phyloP scores from a whole-genome alignment of 2,113 vertebrate genomes.

The Nestor notabilis region DNA sequence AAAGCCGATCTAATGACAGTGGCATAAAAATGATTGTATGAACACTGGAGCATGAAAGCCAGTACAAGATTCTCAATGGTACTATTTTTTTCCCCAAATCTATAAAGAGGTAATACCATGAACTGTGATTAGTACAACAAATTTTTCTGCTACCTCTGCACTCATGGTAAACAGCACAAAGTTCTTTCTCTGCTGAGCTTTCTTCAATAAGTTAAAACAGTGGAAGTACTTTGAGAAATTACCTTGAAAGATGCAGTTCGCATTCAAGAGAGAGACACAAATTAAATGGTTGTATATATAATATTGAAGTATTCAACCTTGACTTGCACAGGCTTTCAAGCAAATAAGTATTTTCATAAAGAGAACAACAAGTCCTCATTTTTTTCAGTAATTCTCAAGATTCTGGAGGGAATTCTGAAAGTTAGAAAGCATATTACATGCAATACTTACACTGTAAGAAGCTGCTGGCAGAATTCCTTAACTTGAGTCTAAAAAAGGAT shows the following conservation, averaged over 20 bases:
- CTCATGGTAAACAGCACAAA: not conserved
- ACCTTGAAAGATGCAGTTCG: not conserved
- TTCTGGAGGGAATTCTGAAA: not conserved
- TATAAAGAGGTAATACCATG: not conserved
- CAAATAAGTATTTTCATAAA: not conserved
- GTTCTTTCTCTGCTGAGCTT: not conserved
- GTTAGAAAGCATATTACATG: not conserved
- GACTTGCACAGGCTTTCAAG: not conserved
- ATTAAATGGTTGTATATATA: not conserved
- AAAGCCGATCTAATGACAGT: not conserved
- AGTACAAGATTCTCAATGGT: not conserved
- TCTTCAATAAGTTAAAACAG: not conserved
- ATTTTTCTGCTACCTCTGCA: not conserved
- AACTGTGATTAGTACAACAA: not conserved
- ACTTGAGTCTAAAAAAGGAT: not conserved
- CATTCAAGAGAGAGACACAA: not conserved
- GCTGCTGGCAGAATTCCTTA: not conserved
- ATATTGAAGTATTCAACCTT: not conserved
- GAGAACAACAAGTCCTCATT: not conserved
- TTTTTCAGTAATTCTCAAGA: not conserved
- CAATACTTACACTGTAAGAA: not conserved
- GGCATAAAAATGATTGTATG: not conserved
- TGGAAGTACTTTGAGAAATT: not conserved
- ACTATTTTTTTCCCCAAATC: not conserved
- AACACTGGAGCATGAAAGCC: not conserved